These are phyloP conservation scores for Melipona bicolor DNA, from an alignment of 2,888 invertebrate genomes.

Conservation along the genomic window DNA sequence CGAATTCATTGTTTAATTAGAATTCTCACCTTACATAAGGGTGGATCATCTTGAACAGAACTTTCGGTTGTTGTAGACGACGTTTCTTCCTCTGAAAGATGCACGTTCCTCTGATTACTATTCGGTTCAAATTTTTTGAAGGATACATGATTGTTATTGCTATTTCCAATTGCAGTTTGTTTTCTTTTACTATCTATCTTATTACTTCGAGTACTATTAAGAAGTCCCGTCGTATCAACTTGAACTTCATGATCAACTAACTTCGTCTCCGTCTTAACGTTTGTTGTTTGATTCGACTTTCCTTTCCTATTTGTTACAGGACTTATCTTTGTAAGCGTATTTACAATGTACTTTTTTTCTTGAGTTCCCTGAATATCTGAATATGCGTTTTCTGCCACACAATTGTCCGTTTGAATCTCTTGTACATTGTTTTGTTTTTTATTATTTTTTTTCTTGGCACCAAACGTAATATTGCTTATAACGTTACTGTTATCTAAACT, in stretches of 20 bases:
- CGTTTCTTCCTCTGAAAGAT: conserved; percentile 87
- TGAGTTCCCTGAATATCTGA: conserved; percentile 61
- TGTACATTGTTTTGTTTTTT: conserved; percentile 66
- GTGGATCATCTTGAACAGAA: conserved; percentile 87
- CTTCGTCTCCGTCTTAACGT: conserved; percentile 76
- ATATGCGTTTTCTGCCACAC: conserved; percentile 53
- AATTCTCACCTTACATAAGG: conserved; percentile 61
- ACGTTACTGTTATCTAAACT: conserved; percentile 64
- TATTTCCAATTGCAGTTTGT: conserved; percentile 67
- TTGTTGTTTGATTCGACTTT: conserved; percentile 61
- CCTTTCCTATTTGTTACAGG: conserved; percentile 75
- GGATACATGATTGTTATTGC: conserved; percentile 74
- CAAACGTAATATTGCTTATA: conserved; percentile 49
- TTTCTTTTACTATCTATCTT: conserved; percentile 75
- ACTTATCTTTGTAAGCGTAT: conserved; percentile 74
- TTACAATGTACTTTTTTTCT: conserved; percentile 70
- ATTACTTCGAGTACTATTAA: conserved; percentile 58
- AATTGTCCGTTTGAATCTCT: conserved; percentile 60
- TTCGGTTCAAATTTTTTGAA: conserved; percentile 80
- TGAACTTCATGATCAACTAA: conserved; percentile 83
- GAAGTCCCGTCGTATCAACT: conserved; percentile 65
- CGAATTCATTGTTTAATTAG: background rate
- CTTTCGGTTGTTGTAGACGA: conserved; percentile 90
- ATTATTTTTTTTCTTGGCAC: conserved; percentile 71
- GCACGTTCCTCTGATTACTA: conserved; percentile 79